Base-by-base conservation (phyloP, 2,888 invertebrate genomes). In the Tineola bisselliella region DNA sequence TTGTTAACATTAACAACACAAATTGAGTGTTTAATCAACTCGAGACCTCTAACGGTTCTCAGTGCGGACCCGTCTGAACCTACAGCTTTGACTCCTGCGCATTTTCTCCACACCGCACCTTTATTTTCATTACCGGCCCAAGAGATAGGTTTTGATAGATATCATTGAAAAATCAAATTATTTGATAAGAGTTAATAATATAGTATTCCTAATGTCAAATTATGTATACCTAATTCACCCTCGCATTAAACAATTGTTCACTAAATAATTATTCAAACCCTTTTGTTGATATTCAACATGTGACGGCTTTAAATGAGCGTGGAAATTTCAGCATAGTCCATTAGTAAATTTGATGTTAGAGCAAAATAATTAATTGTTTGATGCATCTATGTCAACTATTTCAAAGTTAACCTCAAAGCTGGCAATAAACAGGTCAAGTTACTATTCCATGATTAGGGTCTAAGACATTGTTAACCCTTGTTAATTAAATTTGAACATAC, bases 401-500 rank as follows among this genome's bases (percentile, higher is more conserved):
- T 54, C 54, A 25, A 54, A 18, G 17, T 54, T 18, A 54, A 54
- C 54, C 18, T 54, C 19, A 54, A 54, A 54, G 2, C 15, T 48
- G 25, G 19, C 11, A 54, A 54, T 54, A 48, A 15, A 48, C 6
- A 56, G 31, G 33, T 33, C 33, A 58, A 58, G 33, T 30, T 15
- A 33, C 1, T 48, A 15, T 56, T 48, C n/a, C 15, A n/a, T 75
- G 76, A 78, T 76, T 75, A 69, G 74, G 75, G 74, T 73, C 69
- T 66, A 69, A 68, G 68, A 64, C 65, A 68, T 67, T 66, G 66
- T 69, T 70, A 69, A 76, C 76, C 75, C 79, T 77, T 79, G 79
- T 81, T 81, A 79, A 80, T 79, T 79, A 76, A 79, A 80, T 79
- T 79, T 76, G 70, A 75, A 78, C 76, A 77, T 75, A 74, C 78